These are phyloP conservation scores for Parnassius orleans DNA, from an alignment of 2,888 invertebrate genomes.

Conservation along the genomic window DNA sequence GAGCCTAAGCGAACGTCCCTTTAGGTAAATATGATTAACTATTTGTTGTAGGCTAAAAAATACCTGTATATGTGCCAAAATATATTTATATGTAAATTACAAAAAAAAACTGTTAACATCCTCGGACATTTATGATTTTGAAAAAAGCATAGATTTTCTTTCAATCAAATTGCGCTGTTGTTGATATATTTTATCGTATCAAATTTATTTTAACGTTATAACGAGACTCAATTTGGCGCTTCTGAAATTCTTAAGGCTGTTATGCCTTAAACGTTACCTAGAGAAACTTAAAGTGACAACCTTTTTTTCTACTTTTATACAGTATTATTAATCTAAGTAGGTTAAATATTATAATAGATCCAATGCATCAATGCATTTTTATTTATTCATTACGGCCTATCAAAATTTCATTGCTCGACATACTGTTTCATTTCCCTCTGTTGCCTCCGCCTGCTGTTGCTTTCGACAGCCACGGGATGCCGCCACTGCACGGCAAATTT, in stretches of 20 bases:
- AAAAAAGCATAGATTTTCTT: too few species aligned
- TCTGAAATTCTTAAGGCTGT: background rate
- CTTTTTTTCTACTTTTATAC: slow-evolving; percentile 64
- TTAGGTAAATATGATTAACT: background rate
- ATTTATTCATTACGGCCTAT: too few species aligned
- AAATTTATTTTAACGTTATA: too few species aligned
- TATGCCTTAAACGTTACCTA: background rate
- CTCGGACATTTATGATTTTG: too few species aligned
- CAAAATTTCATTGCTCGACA: too few species aligned
- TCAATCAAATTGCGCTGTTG: too few species aligned
- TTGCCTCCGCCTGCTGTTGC: too few species aligned
- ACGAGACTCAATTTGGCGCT: background rate
- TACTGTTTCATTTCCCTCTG: too few species aligned
- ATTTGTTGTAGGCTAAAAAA: background rate
- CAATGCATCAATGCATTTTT: background rate
- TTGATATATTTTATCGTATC: too few species aligned
- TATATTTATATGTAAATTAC: slow-evolving; percentile 25
- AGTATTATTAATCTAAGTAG: slow-evolving; percentile 56
- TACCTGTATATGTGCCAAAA: slow-evolving; percentile 41
- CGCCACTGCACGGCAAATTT: too few species aligned
- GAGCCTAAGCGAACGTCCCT: background rate
- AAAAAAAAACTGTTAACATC: too few species aligned
- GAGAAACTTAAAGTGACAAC: slow-evolving; percentile 30
- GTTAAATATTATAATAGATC: slow-evolving; percentile 29
- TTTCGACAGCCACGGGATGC: too few species aligned